Evolutionary conservation across 2,888 invertebrate species (phyloP).

Genomic region (Icerya purchasi): DNA sequence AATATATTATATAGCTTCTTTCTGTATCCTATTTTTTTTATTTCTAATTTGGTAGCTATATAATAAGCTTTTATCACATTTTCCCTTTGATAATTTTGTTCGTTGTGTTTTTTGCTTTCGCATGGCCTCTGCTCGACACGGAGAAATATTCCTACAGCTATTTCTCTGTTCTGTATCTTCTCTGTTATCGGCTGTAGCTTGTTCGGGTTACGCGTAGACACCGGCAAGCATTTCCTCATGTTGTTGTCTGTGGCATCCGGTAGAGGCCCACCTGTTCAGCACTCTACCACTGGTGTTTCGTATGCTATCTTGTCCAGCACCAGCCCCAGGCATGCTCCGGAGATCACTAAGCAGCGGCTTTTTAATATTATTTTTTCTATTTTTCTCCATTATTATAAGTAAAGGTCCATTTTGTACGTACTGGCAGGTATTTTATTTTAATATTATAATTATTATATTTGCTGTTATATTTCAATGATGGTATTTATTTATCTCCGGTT

Average conservation of each 20-base stretch:
- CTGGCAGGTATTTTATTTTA: background rate
- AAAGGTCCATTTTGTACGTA: background rate
- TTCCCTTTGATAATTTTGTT: background rate
- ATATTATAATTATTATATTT: too few relatives aligned
- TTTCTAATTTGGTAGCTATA: background rate
- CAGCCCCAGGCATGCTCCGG: too few relatives aligned
- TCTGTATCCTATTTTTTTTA: background rate
- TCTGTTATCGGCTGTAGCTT: too few relatives aligned
- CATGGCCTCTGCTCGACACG: background rate
- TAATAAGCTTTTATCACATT: background rate
- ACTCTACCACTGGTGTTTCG: too few relatives aligned
- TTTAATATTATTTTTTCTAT: background rate
- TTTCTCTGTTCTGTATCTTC: background rate
- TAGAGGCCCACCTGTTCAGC: too few relatives aligned
- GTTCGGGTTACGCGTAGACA: too few relatives aligned
- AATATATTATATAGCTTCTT: background rate
- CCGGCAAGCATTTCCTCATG: background rate
- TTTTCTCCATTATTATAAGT: background rate
- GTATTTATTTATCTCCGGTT: too few relatives aligned
- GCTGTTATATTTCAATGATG: too few relatives aligned
- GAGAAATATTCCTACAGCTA: background rate
- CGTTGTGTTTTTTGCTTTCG: background rate
- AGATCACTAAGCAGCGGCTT: background rate
- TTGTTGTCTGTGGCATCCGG: background rate
- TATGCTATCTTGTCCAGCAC: too few relatives aligned